Base-by-base conservation (phyloP, 92 coral and sea anemone genomes). In the Porites cylindrica region DNA sequence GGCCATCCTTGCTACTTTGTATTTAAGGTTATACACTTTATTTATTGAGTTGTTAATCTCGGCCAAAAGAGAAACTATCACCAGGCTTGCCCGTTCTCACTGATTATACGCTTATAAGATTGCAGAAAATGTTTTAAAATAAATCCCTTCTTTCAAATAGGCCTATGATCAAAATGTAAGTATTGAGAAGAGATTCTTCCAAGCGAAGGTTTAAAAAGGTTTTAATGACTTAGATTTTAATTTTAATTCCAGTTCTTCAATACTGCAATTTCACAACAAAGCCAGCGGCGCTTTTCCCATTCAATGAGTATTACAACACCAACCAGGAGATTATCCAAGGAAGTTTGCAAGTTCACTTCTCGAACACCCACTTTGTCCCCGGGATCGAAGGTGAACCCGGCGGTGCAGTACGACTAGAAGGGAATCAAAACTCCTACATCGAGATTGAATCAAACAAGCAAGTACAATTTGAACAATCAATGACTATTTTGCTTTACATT, bases 271-370 rank as follows among this genome's bases (percentile, higher is more conserved):
- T 83, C 63, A 72, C 87, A 62, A 74, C 87, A 1, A 73, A 75
- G 50, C 92, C 96, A 20, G 83, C 90, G 9, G 96, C 88, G 17
- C 78, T 93, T 32, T 88, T 93, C 29, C 94, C 94, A n/a, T 85
- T 93, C n/a, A 86, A 77, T 76, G 82, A 62, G 11, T 84, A 84
- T 56, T 84, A 76, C 62, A 51, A 32, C 5, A 38, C 47, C 47
- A 87, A 91, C 53, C 75, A 54, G 29, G 96, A 93, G 66, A 92
- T 80, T 9, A 79, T 91, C 11, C 14, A 67, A 19, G 64, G 79
- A 43, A 47, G 66, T 4, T 81, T 93, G 58, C 43, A 81, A 24
- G 92, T 89, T 13, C 76, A 18, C 8, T 51, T 91, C 52, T 81
- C 71, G 4, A 84, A 80, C 59, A 77, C 70, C 47, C 82, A 68